A percentile compares a stretch with the other conserved stretches of the same genome.
phyloP scores from a whole-genome alignment of 2,888 invertebrate species.

The Acronicta alni region DNA sequence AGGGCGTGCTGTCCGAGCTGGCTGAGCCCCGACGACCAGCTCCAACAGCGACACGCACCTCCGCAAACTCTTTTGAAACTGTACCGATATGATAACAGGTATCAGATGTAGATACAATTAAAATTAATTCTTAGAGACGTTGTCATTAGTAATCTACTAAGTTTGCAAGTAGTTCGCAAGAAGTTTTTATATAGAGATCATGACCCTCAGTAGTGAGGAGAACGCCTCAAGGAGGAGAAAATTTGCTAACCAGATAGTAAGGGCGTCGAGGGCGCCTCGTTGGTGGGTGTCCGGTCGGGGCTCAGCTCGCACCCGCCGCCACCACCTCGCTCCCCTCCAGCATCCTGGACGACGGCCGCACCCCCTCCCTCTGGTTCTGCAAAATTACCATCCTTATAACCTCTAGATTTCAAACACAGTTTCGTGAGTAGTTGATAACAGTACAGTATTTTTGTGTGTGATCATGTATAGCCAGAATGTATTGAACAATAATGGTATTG shows the following conservation, averaged over 20 bases:
- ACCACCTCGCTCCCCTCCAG: slow-evolving; percentile 78
- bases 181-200: too few species aligned
- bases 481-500: slow-evolving; percentile 33
- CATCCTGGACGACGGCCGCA: slow-evolving; percentile 80
- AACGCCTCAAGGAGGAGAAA: too few species aligned
- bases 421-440: slow-evolving; percentile 30
- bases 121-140: too few species aligned
- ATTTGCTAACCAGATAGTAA: slow-evolving; percentile 86
- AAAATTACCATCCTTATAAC: slow-evolving; percentile 15
- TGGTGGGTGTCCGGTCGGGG: slow-evolving; percentile 88
- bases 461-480: slow-evolving; percentile 20
- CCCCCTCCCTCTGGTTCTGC: slow-evolving; percentile 86
- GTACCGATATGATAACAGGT: slow-evolving; percentile 23
- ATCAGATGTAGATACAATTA: not conserved
- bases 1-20: slow-evolving; percentile 90
- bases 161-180: too few species aligned
- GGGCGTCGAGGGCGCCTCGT: slow-evolving; percentile 86
- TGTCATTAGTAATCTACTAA: too few species aligned
- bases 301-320: slow-evolving; percentile 85
- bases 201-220: too few species aligned
- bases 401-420: not conserved
- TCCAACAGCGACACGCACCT: slow-evolving; percentile 78
- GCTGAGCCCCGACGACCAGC: slow-evolving; percentile 86
- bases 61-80: slow-evolving; percentile 87
- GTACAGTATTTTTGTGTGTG: slow-evolving; percentile 29